A percentile compares a stretch with the other conserved stretches of the same genome.
Conservation (phyloP, 1,140 invertebrate species). For the Maniola jurtina region DNA sequence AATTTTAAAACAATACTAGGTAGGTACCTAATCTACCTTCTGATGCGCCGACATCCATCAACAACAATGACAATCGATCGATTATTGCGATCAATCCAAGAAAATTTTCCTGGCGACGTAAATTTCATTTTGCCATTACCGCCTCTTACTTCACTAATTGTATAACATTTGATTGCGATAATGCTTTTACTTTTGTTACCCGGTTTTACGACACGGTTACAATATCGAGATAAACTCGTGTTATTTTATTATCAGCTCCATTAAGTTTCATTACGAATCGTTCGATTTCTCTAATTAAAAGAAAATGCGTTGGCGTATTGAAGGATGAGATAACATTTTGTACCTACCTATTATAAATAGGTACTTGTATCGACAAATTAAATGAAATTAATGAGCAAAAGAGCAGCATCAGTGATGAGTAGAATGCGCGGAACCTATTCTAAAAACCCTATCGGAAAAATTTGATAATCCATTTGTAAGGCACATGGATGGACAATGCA, state of each 20-base stretch:
- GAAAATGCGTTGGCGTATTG: not conserved
- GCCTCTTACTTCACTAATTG: conserved; percentile 47
- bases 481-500: no score
- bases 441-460: no score
- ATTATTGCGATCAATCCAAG: not conserved
- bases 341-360: no score
- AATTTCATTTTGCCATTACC: conserved; percentile 5
- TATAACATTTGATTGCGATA: conserved; percentile 45
- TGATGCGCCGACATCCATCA: no score
- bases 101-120: conserved; percentile 6
- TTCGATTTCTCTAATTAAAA: not conserved
- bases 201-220: conserved; percentile 40
- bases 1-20: not conserved
- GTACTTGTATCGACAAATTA: no score
- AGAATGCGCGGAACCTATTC: no score
- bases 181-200: conserved; percentile 47
- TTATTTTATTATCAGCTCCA: conserved; percentile 9
- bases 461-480: no score
- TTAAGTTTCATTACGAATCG: not conserved
- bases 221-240: conserved; percentile 20
- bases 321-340: no score
- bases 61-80: not conserved
- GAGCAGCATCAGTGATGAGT: no score
- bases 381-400: no score
- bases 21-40: not conserved